Evolutionary conservation across 1,140 invertebrate species (phyloP), one percentile per base, ranked within the genome.

Genomic region (Brachionus paranguensis): DNA sequence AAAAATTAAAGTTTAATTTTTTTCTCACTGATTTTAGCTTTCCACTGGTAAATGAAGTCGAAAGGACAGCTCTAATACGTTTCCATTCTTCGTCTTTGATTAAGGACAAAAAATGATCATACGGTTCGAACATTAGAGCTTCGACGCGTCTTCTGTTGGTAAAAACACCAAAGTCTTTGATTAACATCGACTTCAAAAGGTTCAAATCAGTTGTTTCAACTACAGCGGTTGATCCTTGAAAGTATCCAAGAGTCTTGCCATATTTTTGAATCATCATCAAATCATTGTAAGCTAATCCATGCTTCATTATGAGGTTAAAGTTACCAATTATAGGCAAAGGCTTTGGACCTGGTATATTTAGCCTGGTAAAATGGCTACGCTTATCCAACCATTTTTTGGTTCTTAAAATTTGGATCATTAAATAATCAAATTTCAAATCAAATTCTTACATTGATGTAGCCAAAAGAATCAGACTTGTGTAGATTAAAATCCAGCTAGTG

Each of bases 31-130:
- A 47, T 72, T 83, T 83, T 17, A 83, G 37, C 37, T 83, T 83
- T 47, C 60, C 81, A 45, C 60, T 83, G 6, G 81, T 45, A 37
- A 83, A 83, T 20, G 64, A 47, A 33, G 81, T 68, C 17, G 81
- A 83, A 8, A 83, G n/a, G 47, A 83, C 47, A 33, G 81, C 53
- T 24, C 81, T 27, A n/a, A 68, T 65, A 70, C 27, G 45, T 20
- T 83, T 83, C 81, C 81, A 83, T 45, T 83, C 60, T 47, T 83
- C 81, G 20, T 72, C 81, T 83, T 83, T 70, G 7, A 83, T 24
- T 29, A 47, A 12, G n/a, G 60, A 50, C 6, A 83, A 41, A 70
- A 68, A 41, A 33, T 83, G 20, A 37, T 83, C 47, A 47, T 70
- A 83, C 7, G 81, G 81, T n/a, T 68, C 81, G 7, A 68, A 83